Evolutionary conservation across 1,140 invertebrate species (phyloP).

Genomic region (Caenorhabditis inopinata): DNA sequence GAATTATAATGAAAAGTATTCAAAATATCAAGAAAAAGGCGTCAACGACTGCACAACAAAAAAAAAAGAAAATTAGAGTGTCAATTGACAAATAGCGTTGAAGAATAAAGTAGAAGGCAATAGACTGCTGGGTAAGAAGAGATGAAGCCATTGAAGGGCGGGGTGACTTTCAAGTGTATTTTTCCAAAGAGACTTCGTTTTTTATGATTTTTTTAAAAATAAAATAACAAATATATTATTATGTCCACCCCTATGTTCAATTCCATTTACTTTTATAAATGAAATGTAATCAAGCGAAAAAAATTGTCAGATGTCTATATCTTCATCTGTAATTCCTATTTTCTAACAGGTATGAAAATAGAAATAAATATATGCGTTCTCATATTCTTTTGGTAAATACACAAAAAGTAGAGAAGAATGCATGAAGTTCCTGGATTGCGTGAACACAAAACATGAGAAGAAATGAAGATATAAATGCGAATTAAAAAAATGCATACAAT

Average conservation of each 20-base stretch:
- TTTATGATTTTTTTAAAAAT: no score
- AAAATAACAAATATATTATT: no score
- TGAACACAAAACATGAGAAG: background rate
- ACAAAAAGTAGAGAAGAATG: background rate
- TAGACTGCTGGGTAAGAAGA: background rate
- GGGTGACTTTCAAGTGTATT: background rate
- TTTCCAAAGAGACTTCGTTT: background rate
- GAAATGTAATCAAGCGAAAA: no score
- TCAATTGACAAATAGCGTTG: background rate
- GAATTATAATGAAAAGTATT: background rate
- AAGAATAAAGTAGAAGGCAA: background rate
- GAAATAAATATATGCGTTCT: background rate
- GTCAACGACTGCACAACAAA: background rate
- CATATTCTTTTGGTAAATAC: background rate
- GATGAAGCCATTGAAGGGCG: background rate
- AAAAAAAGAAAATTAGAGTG: conserved; percentile 7
- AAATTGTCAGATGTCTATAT: no score
- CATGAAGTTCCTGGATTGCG: background rate
- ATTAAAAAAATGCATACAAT: no score
- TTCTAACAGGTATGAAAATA: no score
- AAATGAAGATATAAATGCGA: background rate
- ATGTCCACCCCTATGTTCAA: no score
- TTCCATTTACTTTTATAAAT: no score
- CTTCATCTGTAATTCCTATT: no score
- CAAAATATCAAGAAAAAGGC: background rate